Evolutionary conservation across 2,113 vertebrate species (phyloP).

Genomic region (Thryonomys swinderianus): DNA sequence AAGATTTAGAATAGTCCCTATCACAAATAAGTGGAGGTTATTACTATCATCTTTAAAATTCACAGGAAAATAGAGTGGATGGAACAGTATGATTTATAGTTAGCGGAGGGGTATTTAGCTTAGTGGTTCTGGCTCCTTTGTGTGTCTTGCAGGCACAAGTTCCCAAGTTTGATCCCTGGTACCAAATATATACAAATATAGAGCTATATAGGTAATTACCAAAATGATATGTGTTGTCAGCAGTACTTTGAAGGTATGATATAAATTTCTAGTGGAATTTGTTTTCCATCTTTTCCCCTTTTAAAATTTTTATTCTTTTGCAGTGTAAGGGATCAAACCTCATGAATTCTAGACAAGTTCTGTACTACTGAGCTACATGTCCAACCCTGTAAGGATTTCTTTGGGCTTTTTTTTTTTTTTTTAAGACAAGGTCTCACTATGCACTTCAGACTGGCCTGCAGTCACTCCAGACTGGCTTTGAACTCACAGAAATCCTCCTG

Average conservation of each 20-base stretch:
- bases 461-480: too few relatives aligned
- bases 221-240: background rate
- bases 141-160: too few relatives aligned
- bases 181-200: too few relatives aligned
- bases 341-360: background rate
- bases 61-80: background rate
- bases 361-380: background rate
- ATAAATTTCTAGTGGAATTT: background rate
- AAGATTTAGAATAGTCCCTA: background rate
- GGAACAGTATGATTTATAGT: background rate
- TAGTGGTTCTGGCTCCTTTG: too few relatives aligned
- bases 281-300: background rate
- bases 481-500: too few relatives aligned
- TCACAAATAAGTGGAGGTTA: background rate
- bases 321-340: background rate
- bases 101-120: too few relatives aligned
- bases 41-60: conserved; percentile 30
- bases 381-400: background rate
- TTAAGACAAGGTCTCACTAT: too few relatives aligned
- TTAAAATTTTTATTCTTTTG: background rate
- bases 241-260: background rate
- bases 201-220: background rate
- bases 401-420: background rate
- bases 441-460: too few relatives aligned
- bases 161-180: too few relatives aligned